A percentile compares a stretch with the other conserved stretches of the same genome.
phyloP scores from a whole-genome alignment of 2,888 invertebrate genomes.

The Oxycera nigricornis region DNA sequence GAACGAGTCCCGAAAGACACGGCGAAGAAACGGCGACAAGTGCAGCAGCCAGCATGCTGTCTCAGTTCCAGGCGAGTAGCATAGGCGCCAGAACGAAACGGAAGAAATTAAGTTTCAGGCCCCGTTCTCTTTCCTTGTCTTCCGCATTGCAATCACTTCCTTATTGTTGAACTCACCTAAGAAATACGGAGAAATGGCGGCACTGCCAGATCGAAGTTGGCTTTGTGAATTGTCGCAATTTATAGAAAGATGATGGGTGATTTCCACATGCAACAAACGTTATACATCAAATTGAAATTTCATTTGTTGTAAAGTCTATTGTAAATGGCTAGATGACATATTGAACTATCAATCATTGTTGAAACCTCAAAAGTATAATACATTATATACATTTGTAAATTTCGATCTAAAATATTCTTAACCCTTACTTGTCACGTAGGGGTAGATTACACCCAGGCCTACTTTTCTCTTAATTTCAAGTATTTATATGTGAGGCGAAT shows the following conservation, averaged over 20 bases:
- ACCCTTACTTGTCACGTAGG: not conserved
- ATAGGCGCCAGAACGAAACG: conserved; percentile 9
- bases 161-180: conserved; percentile 16
- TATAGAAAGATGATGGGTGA: too few species aligned
- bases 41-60: conserved; percentile 1
- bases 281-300: too few species aligned
- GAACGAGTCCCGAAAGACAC: not conserved
- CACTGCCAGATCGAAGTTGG: not conserved
- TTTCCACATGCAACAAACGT: too few species aligned
- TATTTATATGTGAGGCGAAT: not conserved
- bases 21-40: conserved; percentile 30
- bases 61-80: not conserved
- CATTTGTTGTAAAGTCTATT: too few species aligned
- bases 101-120: not conserved
- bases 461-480: not conserved
- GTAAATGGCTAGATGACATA: too few species aligned
- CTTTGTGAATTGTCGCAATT: not conserved
- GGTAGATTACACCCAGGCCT: not conserved
- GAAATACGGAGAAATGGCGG: not conserved
- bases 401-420: too few species aligned
- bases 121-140: conserved; percentile 40
- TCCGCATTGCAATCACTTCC: conserved; percentile 38
- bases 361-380: too few species aligned
- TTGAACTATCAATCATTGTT: too few species aligned
- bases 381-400: too few species aligned